These are phyloP conservation scores for Puma concolor DNA, from an alignment of 2,113 vertebrate genomes.

Conservation along the genomic window DNA sequence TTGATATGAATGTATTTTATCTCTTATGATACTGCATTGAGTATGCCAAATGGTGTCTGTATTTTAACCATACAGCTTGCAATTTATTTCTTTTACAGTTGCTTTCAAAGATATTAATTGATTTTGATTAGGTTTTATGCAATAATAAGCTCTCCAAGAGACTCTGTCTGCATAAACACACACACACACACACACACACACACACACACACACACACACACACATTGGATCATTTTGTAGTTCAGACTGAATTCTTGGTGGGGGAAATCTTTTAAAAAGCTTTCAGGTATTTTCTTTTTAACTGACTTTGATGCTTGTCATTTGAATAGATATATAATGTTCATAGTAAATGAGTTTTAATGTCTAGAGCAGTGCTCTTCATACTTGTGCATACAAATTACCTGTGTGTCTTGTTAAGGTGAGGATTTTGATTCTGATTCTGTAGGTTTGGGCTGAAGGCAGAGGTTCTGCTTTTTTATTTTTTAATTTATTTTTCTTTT, in stretches of 20 bases:
- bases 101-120: background rate
- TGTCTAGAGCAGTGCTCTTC: background rate
- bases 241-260: background rate
- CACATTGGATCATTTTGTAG: background rate
- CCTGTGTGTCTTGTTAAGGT: background rate
- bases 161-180: background rate
- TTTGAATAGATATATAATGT: background rate
- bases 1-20: background rate
- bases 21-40: background rate
- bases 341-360: slow-evolving; percentile 9
- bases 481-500: background rate
- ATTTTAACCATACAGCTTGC: background rate
- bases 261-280: background rate
- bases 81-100: slow-evolving; percentile 8
- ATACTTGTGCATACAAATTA: background rate
- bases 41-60: background rate
- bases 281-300: background rate
- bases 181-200: background rate
- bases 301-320: background rate
- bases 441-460: background rate
- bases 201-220: background rate
- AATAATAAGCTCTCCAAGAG: background rate
- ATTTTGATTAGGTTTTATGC: slow-evolving; percentile 41
- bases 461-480: background rate
- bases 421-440: background rate